Base-by-base conservation (phyloP, 2,888 invertebrate genomes). In the Strigamia crassipes region DNA sequence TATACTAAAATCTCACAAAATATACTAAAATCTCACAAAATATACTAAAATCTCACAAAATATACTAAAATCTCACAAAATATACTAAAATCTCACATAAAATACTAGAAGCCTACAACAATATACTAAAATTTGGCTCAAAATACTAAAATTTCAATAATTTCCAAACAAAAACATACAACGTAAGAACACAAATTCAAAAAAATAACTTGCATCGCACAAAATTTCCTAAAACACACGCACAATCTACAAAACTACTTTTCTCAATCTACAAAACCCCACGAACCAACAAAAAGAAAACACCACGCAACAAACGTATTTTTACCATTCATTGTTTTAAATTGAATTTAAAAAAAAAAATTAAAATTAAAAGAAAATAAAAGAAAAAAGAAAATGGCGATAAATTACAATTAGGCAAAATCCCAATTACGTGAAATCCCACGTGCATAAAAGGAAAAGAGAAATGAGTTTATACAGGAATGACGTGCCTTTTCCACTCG, bases 401-500 rank as follows among this genome's bases (percentile, higher is more conserved):
- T 56, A 56, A 56, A 56, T 56, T 56, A 18, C 56, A 56, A 56
- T 56, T 56, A 56, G 56, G 18, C 18, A 4, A 56, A 56, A n/a
- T 56, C 18, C 18, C 56, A 15, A 56, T 56, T 18, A 46, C 56
- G 18, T 18, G 18, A 56, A 56, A 56, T 56, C 56, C 56, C 56
- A 56, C 56, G 56, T 56, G 56, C n/a, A n/a, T 46, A n/a, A 46
- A 46, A 46, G 46, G 46, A 10, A 73, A 9, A 13, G 27, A 27
- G n/a, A 31, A 31, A 31, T 73, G 27, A 31, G 73, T 73, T 31
- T 23, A 13, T 27, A 56, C 56, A 56, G 27, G 73, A 73, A 73
- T 73, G 73, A 73, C 73, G 73, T 73, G 73, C 13, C 73, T 73
- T 31, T 73, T 73, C 4, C 18, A n/a, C 73, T 27, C 73, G 73